Conservation (phyloP, 2,888 invertebrate species). For the Atrina japonica region DNA sequence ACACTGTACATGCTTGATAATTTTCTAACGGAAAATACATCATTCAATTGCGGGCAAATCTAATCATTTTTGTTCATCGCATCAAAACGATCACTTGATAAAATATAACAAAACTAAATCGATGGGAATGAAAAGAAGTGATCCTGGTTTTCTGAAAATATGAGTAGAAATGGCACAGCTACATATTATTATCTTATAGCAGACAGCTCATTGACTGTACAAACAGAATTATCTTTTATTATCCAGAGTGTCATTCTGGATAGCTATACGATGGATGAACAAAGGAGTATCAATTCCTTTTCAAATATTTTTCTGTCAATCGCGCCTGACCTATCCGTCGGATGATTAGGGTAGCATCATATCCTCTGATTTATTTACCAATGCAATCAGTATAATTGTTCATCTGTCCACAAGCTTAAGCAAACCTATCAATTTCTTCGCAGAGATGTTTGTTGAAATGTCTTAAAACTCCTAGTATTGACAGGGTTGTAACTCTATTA, state of each 20-base stretch:
- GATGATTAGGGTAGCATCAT: conserved; percentile 33
- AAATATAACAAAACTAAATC: conserved; percentile 32
- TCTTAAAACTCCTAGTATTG: neutral
- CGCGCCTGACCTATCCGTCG: conserved; percentile 31
- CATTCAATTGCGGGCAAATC: conserved; percentile 54
- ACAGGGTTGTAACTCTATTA: neutral
- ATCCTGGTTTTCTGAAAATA: conserved; percentile 32
- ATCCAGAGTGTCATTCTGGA: conserved; percentile 38
- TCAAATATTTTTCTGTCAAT: conserved; percentile 43
- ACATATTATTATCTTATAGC: conserved; percentile 28
- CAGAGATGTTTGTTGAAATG: conserved; percentile 16
- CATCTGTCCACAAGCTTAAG: conserved; percentile 28
- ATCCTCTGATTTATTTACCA: conserved; percentile 42
- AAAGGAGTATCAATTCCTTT: conserved; percentile 39
- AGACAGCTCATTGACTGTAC: conserved; percentile 28
- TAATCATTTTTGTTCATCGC: conserved; percentile 61
- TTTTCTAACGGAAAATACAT: conserved; percentile 61
- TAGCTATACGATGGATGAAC: conserved; percentile 37
- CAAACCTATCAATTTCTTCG: conserved; percentile 26
- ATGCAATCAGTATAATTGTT: conserved; percentile 43
- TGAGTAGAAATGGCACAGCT: conserved; percentile 2
- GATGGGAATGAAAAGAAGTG: conserved; percentile 44
- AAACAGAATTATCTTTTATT: conserved; percentile 50
- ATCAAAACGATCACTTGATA: conserved; percentile 21
- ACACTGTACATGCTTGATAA: conserved; percentile 53